Base-by-base conservation (phyloP, 2,888 invertebrate species). In the Orchesellides sinensis region DNA sequence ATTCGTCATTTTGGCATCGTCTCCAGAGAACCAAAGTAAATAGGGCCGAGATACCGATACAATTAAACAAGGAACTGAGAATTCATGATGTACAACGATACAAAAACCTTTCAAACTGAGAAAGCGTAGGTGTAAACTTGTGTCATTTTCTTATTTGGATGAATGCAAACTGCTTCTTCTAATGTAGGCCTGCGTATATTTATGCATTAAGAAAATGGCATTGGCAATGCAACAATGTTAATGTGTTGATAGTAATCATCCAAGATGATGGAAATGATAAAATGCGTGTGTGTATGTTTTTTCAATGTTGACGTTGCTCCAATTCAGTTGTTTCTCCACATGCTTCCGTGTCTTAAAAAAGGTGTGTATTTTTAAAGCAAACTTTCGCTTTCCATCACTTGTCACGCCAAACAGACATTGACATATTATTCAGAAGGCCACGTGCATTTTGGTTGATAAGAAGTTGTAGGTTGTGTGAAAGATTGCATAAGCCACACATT, bases 1-100 rank as follows among this genome's bases (percentile, higher is more conserved):
- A 59, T 40, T 17, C 69, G 59, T 72, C 59, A 72, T 59, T 54
- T 72, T 72, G 72, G 61, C 59, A 61, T 23, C 27, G 17, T 29
- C 47, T 72, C 72, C 72, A 70, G 70, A 6, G 25, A 21, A 4
- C 10, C 12, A 47, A 47, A 6, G n/a, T 47, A 47, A 47, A n/a
- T 49, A 2, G n/a, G n/a, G 17, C 8, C 49, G 17, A 17, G 19
- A 49, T 49, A 49, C 3, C 17, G 49, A 17, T 47, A 47, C 5
- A 49, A 17, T 49, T 8, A 8, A 56, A 25, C 10, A 27, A n/a
- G 40, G 10, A 40, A 40, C 40, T 8, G 40, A 10, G 14, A 61
- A n/a, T 32, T 61, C 61, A n/a, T 10, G 17, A 32, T 25, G 14
- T 27, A 29, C 27, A 5, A 49, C n/a, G n/a, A 49, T 49, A 27